A percentile compares a stretch with the other conserved stretches of the same genome.
These are phyloP conservation scores for Plutomurus gul DNA, from an alignment of 1,140 invertebrate species.

Conservation along the genomic window DNA sequence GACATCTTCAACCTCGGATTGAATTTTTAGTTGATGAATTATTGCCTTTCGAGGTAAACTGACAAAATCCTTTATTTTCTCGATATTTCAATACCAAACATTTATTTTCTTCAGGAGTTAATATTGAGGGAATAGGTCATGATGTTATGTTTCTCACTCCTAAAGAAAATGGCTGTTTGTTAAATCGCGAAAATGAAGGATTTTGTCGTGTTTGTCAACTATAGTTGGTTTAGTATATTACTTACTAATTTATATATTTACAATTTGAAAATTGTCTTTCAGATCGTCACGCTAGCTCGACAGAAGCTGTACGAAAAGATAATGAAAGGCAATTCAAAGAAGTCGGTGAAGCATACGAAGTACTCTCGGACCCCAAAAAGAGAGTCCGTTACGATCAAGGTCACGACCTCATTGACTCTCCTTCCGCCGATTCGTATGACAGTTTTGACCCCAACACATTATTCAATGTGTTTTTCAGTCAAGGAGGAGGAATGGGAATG, in stretches of 20 bases:
- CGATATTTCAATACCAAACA: too few species aligned
- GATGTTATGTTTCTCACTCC: background rate
- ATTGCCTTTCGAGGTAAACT: too few species aligned
- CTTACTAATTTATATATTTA: too few species aligned
- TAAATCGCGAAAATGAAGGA: too few species aligned
- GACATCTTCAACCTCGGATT: too few species aligned
- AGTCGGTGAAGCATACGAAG: slow-evolving; percentile 93
- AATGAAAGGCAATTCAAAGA: slow-evolving; percentile 97
- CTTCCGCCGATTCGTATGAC: slow-evolving; percentile 53
- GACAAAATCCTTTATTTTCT: too few species aligned
- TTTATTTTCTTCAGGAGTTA: too few species aligned
- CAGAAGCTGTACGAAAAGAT: slow-evolving; percentile 79
- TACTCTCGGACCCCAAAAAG: slow-evolving; percentile 91
- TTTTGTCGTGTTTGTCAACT: too few species aligned
- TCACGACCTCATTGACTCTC: slow-evolving; percentile 79
- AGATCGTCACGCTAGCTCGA: slow-evolving; percentile 88
- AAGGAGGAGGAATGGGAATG: slow-evolving; percentile 29
- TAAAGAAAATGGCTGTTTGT: background rate
- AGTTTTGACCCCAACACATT: slow-evolving; percentile 75
- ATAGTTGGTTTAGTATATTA: too few species aligned
- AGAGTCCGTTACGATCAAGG: slow-evolving; percentile 89
- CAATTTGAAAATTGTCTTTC: slow-evolving; percentile 38
- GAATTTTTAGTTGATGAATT: too few species aligned
- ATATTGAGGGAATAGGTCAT: too few species aligned
- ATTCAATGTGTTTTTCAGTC: slow-evolving; percentile 77